Evolutionary conservation across 2,888 invertebrate species (phyloP), one percentile per base, ranked within the genome.

Genomic region (Drosophila vallismaia): DNA sequence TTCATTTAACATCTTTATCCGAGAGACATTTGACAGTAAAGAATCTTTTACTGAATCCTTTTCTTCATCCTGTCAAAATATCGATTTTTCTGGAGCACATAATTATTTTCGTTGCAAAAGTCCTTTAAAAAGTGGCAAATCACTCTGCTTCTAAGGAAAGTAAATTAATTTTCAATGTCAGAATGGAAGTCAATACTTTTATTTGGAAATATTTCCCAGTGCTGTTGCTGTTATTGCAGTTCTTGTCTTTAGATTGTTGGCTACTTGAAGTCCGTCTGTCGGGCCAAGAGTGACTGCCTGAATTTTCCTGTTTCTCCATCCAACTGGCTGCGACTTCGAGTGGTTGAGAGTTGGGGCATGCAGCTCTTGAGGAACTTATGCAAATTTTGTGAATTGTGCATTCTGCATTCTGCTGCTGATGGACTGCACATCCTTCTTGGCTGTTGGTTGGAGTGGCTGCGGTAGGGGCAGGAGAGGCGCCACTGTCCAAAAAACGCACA

Each of bases 281-380:
- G 49, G 49, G 28, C 36, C 9, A 51, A 54, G 45, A 44, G 36
- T 57, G 40, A 52, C 51, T 59, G 74, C 56, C 28, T 8, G 40
- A 19, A 14, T 42, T 42, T 14, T 42, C 40, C 55, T 42, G 51
- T 40, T 24, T 53, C 33, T 24, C 42, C 36, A 49, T 42, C 58
- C 48, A 72, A 58, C 62, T 69, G 62, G 51, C 51, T 45, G 55
- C 60, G 55, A 52, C 57, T 54, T 68, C 49, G 59, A 69, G 69
- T 69, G 68, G 50, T 49, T 36, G 40, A 19, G 62, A 49, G 49
- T 31, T 63, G 63, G 56, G 67, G 58, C 40, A 49, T 46, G 63
- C 19, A 19, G 49, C 59, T 59, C 69, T 82, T 80, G 78, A 81
- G 77, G 77, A 83, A 83, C 71, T 81, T 80, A 83, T 81, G 81